Conservation (phyloP, 2,113 vertebrate species). For the Piaya cayana region DNA sequence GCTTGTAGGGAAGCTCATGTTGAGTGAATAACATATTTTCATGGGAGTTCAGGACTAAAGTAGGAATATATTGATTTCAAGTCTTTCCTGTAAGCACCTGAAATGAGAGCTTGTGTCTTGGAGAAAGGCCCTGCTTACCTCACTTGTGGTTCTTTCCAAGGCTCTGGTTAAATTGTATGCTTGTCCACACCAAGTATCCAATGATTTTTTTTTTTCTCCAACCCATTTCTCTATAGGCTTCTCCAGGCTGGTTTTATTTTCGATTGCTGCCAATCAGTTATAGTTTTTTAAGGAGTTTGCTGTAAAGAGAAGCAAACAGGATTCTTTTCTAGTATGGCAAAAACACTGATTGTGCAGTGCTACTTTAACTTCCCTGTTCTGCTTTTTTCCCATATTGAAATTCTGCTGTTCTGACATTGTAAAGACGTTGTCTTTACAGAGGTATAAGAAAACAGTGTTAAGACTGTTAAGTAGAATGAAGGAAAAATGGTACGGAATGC, state of each 20-base stretch:
- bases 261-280: background rate
- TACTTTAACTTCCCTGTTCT: fast-evolving
- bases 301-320: background rate
- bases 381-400: background rate
- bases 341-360: background rate
- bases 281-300: background rate
- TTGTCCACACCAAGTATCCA: background rate
- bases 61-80: background rate
- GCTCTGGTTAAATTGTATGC: background rate
- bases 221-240: background rate
- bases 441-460: background rate
- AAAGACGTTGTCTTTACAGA: background rate
- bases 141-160: background rate
- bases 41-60: background rate
- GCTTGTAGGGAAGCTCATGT: background rate
- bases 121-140: background rate
- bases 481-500: background rate
- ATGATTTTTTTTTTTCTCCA: background rate
- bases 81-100: background rate
- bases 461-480: background rate
- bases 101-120: background rate
- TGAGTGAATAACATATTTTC: background rate
- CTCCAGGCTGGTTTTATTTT: background rate
- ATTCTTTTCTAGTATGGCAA: background rate
- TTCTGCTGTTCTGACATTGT: background rate